Conservation (phyloP, 2,888 invertebrate species). For the Anodontia alba region DNA sequence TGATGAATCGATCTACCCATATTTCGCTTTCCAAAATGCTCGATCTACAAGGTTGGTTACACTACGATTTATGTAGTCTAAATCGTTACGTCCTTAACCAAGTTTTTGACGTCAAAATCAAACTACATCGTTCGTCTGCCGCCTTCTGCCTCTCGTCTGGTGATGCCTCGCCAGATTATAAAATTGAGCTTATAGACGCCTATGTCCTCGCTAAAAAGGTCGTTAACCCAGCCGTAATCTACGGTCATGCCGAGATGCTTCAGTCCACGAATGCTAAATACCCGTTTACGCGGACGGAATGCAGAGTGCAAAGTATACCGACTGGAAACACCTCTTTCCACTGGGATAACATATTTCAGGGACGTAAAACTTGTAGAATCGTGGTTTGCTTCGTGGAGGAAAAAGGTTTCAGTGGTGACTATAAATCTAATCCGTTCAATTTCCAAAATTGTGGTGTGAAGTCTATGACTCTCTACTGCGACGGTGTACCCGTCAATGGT, state of each 20-base stretch:
- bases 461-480: background rate
- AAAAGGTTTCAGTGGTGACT: background rate
- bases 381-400: slow-evolving; percentile 3
- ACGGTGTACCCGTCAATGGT: slow-evolving; percentile 9
- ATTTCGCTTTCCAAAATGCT: background rate
- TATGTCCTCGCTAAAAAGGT: slow-evolving; percentile 24
- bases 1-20: background rate
- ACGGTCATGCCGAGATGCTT: slow-evolving; percentile 39
- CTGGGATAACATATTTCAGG: slow-evolving; percentile 19
- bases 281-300: background rate
- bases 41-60: background rate
- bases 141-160: background rate
- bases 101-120: slow-evolving; percentile 8
- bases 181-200: background rate
- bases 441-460: slow-evolving; percentile 6
- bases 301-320: background rate
- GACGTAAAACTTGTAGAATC: background rate
- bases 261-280: slow-evolving; percentile 4
- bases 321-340: background rate
- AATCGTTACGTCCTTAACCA: background rate
- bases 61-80: background rate
- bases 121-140: background rate
- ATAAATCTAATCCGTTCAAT: slow-evolving; percentile 6
- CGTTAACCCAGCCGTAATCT: slow-evolving; percentile 46
- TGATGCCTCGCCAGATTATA: slow-evolving; percentile 10